Evolutionary conservation across 2,797 vertebrate genomes (phyloP).

Genomic region (Nasua narica): DNA sequence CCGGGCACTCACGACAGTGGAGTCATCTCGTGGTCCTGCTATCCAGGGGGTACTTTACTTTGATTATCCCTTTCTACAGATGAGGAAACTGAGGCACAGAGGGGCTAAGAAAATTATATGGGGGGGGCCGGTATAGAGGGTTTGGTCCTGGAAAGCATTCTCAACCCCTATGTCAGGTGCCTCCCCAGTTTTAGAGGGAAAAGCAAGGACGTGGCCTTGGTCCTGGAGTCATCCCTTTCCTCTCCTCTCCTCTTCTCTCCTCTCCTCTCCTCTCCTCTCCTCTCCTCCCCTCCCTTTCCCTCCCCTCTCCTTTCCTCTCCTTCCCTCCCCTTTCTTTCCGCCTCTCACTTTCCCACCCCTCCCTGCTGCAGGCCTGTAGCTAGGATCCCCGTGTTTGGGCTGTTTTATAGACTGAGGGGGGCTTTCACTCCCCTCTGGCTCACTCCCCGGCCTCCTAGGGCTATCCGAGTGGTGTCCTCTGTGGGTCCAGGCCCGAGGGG

Average conservation of each 20-base stretch:
- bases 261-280: too few relatives aligned
- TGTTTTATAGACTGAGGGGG: not conserved
- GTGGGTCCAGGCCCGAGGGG: not conserved
- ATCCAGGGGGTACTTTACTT: rapidly evolving
- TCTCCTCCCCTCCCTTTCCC: not conserved
- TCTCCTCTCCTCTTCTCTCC: too few relatives aligned
- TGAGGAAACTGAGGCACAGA: not conserved
- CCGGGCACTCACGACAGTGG: rapidly evolving
- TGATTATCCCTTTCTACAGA: not conserved
- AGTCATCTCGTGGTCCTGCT: not conserved
- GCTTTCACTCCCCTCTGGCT: not conserved
- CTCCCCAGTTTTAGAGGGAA: not conserved
- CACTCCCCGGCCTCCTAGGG: not conserved
- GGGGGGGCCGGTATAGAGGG: not conserved
- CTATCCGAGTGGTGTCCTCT: not conserved
- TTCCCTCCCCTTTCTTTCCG: too few relatives aligned
- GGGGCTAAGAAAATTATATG: rapidly evolving
- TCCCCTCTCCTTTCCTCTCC: rapidly evolving
- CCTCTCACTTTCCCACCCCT: not conserved
- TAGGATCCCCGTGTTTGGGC: not conserved
- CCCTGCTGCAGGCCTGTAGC: not conserved
- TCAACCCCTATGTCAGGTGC: rapidly evolving
- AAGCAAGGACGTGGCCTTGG: rapidly evolving
- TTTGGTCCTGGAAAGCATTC: not conserved
- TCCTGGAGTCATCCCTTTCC: not conserved